Conservation (phyloP, 1,140 invertebrate genomes). For the Saccostrea glomerata region DNA sequence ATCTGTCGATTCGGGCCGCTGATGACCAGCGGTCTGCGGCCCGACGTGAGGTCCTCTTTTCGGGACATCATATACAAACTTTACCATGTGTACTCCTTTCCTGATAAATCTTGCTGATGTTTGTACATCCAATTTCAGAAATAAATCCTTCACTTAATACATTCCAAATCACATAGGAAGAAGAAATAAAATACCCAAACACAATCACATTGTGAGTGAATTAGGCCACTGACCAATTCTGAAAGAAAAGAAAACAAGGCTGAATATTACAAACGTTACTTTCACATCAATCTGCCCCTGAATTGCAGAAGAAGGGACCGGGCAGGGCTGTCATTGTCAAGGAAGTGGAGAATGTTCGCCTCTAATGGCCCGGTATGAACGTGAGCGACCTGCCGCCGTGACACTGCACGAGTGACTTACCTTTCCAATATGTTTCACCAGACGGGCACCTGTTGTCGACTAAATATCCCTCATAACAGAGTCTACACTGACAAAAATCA, state of each 20-base stretch:
- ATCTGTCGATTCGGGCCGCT: slow-evolving; percentile 74
- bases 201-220: slow-evolving; percentile 23
- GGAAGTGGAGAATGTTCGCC: no score
- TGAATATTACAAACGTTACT: not conserved
- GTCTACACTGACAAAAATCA: not conserved
- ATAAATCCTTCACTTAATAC: slow-evolving; percentile 14
- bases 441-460: slow-evolving; percentile 35
- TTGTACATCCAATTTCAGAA: not conserved
- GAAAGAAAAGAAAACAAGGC: not conserved
- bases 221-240: slow-evolving; percentile 11
- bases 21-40: slow-evolving; percentile 72
- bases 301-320: not conserved
- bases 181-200: not conserved
- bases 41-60: slow-evolving; percentile 56
- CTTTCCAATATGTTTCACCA: slow-evolving; percentile 31
- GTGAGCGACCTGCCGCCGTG: not conserved
- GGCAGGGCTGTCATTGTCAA: not conserved
- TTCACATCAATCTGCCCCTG: not conserved
- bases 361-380: not conserved
- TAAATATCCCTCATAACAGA: not conserved
- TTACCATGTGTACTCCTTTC: slow-evolving; percentile 35
- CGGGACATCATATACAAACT: slow-evolving; percentile 32
- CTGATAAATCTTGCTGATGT: no score
- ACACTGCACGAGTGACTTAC: not conserved
- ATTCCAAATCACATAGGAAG: not conserved